phyloP scores from a whole-genome alignment of 2,113 vertebrate species.

The Pipra filicauda region DNA sequence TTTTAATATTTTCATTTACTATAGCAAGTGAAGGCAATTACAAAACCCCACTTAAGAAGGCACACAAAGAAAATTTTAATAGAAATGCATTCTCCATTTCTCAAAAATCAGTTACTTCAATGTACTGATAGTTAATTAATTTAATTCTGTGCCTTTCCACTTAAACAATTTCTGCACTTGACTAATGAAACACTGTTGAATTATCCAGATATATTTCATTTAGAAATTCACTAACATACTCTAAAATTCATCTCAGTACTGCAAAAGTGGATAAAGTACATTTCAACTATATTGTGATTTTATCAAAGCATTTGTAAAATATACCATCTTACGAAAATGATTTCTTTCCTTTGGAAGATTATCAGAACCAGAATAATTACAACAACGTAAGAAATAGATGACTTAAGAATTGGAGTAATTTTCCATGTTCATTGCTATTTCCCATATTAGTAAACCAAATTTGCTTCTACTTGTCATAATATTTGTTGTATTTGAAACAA shows the following conservation, averaged over 20 bases:
- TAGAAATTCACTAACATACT: background rate
- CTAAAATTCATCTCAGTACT: background rate
- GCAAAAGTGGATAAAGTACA: background rate
- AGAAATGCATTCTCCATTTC: background rate
- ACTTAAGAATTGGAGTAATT: slow-evolving; percentile 14
- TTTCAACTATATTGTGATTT: background rate
- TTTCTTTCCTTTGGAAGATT: slow-evolving; percentile 2
- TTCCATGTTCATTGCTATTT: slow-evolving; percentile 40
- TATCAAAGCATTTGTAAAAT: background rate
- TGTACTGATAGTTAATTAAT: background rate
- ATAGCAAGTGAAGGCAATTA: background rate
- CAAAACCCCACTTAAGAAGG: background rate
- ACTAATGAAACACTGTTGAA: background rate
- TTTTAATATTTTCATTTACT: background rate
- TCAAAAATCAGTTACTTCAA: background rate
- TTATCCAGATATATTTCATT: background rate
- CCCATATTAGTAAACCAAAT: slow-evolving; percentile 53
- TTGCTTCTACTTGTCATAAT: slow-evolving; percentile 72
- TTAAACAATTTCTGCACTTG: background rate
- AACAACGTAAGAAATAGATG: slow-evolving; percentile 21
- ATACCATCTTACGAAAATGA: background rate
- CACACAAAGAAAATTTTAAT: background rate
- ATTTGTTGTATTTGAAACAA: slow-evolving; percentile 72
- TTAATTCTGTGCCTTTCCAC: background rate
- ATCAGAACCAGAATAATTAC: slow-evolving; percentile 26